These are phyloP conservation scores for Drosophila setosimentum DNA, from an alignment of 2,888 invertebrate genomes.

Conservation along the genomic window DNA sequence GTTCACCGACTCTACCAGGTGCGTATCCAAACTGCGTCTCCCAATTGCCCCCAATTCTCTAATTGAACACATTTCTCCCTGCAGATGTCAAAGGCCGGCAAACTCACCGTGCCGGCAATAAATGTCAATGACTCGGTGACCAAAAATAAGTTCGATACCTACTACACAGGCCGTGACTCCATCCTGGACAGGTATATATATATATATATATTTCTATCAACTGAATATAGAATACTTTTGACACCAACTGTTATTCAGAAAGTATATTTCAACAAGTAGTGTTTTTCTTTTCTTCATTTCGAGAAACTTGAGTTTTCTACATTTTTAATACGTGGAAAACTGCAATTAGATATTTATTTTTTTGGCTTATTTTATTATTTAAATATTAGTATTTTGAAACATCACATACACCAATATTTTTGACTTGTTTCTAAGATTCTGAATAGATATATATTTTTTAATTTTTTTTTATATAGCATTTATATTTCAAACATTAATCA, in stretches of 20 bases:
- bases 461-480: no score
- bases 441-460: neutral
- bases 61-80: neutral
- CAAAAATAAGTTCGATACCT: conserved; percentile 98
- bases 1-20: conserved; percentile 94
- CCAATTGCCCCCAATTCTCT: neutral
- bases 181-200: conserved; percentile 90
- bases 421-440: neutral
- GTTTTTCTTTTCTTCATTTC: no score
- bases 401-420: no score
- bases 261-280: no score
- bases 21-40: neutral
- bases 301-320: no score
- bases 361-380: no score
- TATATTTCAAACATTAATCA: no score
- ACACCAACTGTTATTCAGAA: no score
- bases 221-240: neutral
- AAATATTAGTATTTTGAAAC: no score
- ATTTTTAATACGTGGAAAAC: no score
- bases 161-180: conserved; percentile 96
- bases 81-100: conserved; percentile 76
- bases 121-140: conserved; percentile 93
- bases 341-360: no score
- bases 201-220: neutral
- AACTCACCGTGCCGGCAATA: conserved; percentile 79